Percentiles rank a stretch among this genome's conserved stretches.
phyloP scores from a whole-genome alignment of 2,888 invertebrate species.

The Melinaea marsaeus region DNA sequence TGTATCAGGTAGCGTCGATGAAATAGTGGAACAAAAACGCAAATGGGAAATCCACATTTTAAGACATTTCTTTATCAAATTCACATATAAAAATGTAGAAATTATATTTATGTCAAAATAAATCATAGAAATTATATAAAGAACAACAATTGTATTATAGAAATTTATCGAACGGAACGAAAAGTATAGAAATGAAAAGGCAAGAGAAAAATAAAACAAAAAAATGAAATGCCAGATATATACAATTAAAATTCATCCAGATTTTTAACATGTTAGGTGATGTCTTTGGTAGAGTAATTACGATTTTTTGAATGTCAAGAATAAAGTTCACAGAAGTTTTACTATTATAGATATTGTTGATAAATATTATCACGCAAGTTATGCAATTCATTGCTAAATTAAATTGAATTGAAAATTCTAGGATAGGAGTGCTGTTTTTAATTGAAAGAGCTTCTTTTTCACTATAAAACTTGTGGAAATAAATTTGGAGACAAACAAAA shows the following conservation, averaged over 20 bases:
- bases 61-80: constrained; percentile 13
- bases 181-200: background rate
- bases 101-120: constrained; percentile 22
- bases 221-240: constrained; percentile 3
- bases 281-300: background rate
- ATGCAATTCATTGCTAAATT: constrained; percentile 8
- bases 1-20: background rate
- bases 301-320: constrained; percentile 20
- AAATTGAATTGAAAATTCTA: constrained; percentile 1
- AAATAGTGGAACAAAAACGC: background rate
- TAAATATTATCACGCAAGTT: constrained; percentile 13
- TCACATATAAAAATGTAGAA: constrained; percentile 20
- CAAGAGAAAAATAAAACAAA: background rate
- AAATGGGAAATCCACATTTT: constrained; percentile 17
- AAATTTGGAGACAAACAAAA: too few species aligned
- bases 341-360: constrained; percentile 16
- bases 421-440: constrained; percentile 7
- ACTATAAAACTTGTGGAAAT: too few species aligned
- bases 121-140: constrained; percentile 11
- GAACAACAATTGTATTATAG: background rate
- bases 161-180: background rate
- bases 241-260: constrained; percentile 17
- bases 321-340: constrained; percentile 16
- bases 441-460: too few species aligned
- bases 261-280: constrained; percentile 8